Evolutionary conservation across 64 coral and sea anemone species (phyloP).

Genomic region (Stichodactyla helianthus): DNA sequence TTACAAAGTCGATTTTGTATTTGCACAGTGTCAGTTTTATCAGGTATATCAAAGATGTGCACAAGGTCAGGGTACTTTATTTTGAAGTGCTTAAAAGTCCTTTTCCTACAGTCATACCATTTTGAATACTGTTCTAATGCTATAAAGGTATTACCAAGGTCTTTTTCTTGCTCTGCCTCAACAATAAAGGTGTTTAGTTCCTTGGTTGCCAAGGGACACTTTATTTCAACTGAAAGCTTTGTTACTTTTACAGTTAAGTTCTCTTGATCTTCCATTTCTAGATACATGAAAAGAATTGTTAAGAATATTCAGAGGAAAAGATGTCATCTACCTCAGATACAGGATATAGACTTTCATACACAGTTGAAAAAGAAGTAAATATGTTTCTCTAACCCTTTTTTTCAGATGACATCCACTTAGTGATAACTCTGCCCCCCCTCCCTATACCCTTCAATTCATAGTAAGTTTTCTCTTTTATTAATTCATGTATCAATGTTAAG

Average conservation of each 20-base stretch:
- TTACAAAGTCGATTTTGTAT: slow-evolving; percentile 27
- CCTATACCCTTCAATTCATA: no score
- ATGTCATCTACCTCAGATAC: no score
- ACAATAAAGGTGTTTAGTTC: slow-evolving; percentile 57
- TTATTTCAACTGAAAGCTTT: slow-evolving; percentile 25
- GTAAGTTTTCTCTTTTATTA: no score
- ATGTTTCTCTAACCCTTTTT: no score
- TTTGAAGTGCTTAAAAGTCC: slow-evolving; percentile 66
- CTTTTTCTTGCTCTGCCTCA: slow-evolving; percentile 29
- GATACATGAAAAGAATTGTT: neutral
- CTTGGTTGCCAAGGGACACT: slow-evolving; percentile 38
- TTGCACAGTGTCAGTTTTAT: slow-evolving; percentile 42
- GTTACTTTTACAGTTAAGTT: slow-evolving; percentile 16
- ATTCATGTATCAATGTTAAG: no score
- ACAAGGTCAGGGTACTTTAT: slow-evolving; percentile 68
- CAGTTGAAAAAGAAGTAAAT: no score
- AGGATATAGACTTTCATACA: no score
- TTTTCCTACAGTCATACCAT: slow-evolving; percentile 46
- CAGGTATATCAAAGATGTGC: slow-evolving; percentile 22
- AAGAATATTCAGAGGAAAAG: no score
- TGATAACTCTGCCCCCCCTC: no score
- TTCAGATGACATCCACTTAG: no score
- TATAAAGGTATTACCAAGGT: slow-evolving; percentile 56
- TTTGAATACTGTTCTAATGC: slow-evolving; percentile 56
- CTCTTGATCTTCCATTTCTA: neutral